Evolutionary conservation across 2,888 invertebrate genomes (phyloP), one percentile per base, ranked within the genome.

Genomic region (Callinectes sapidus): DNA sequence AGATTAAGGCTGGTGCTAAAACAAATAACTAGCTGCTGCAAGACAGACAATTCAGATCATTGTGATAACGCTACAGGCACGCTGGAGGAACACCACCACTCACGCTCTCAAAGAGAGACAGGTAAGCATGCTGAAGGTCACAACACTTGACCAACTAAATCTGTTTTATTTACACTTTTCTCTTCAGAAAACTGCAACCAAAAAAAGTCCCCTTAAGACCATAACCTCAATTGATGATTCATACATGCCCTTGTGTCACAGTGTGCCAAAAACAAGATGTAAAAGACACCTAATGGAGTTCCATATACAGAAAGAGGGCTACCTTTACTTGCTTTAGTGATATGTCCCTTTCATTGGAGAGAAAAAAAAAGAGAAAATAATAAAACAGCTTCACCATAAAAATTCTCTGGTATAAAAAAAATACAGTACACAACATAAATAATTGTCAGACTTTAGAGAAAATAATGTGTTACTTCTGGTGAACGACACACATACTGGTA

Each of bases 271-370:
- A 81, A 81, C 81, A 81, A 81, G 81, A 35, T 81, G 81, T 35
- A 23, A 81, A 81, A 32, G 81, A 81, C 81, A 81, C 81, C 32
- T 32, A 81, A 35, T 35, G 32, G 35, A 81, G 81, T n/a, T 71
- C 28, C 71, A 71, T 28, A 81, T 14, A 35, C 14, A 81, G 35
- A 81, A 81, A 35, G 81, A 32, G 16, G 81, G 35, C 81, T 81
- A 81, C 81, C 81, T 35, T 71, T 23, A 35, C 81, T 81, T 81
- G 81, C 35, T 81, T 92, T 61, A 92, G 32, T 92, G 92, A 92
- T 92, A 92, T 92, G 92, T 92, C 92, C 92, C 81, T 92, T 92
- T 89, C 90, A 90, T 54, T 48, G 85, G 48, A 48, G 48, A 48
- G 10, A 48, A 48, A 48, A 48, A 5, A 5, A 48, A 8, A 48